A percentile compares a stretch with the other conserved stretches of the same genome.
Conservation (phyloP, 2,113 vertebrate genomes). For the Eptatretus burgeri region DNA sequence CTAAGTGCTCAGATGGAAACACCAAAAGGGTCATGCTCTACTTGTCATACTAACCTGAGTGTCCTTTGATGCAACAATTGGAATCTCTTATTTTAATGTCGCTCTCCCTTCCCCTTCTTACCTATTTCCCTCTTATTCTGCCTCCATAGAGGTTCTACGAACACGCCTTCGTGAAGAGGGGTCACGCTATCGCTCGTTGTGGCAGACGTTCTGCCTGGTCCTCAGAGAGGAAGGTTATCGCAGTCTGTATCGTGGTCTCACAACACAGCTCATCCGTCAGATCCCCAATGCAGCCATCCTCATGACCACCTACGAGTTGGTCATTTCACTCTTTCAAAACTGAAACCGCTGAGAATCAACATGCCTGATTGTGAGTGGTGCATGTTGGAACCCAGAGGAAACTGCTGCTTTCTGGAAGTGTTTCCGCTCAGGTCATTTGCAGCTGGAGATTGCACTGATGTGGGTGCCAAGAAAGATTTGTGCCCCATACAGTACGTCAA, state of each 20-base stretch:
- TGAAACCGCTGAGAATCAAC: neutral
- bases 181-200: slow-evolving; percentile 78
- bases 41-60: too few relatives aligned
- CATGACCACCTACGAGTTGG: slow-evolving; percentile 94
- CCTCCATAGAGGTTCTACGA: slow-evolving; percentile 57
- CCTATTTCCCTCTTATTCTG: neutral
- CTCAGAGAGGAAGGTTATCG: slow-evolving; percentile 68
- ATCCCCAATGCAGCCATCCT: slow-evolving; percentile 95
- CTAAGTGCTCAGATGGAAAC: too few relatives aligned
- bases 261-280: slow-evolving; percentile 73
- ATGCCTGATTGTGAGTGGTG: too few relatives aligned
- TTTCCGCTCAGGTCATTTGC: too few relatives aligned
- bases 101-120: neutral
- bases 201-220: slow-evolving; percentile 54
- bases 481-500: too few relatives aligned
- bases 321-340: slow-evolving; percentile 51
- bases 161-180: slow-evolving; percentile 92
- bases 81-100: too few relatives aligned
- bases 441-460: too few relatives aligned
- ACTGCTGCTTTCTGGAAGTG: too few relatives aligned
- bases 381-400: too few relatives aligned
- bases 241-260: slow-evolving; percentile 70
- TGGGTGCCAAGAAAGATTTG: too few relatives aligned
- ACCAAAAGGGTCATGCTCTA: too few relatives aligned
- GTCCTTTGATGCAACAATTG: too few relatives aligned